These are phyloP conservation scores for Mastigias papua DNA, from an alignment of 30 jellyfish, hydroid and myxozoan species.

Conservation along the genomic window DNA sequence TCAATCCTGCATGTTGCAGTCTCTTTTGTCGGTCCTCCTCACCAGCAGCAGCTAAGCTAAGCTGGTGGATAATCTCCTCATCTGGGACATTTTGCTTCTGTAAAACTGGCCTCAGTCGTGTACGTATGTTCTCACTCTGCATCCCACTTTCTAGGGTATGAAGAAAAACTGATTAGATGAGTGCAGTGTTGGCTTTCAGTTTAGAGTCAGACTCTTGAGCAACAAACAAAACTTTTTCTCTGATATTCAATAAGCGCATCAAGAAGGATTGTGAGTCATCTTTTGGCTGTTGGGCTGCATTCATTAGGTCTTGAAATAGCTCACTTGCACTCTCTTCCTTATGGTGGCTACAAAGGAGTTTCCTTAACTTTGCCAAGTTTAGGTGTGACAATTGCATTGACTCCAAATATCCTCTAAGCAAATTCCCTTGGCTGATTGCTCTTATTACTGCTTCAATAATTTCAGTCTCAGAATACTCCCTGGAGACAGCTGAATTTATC, in stretches of 20 bases:
- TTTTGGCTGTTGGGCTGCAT: constrained; percentile 40
- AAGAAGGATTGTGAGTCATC: constrained; percentile 24
- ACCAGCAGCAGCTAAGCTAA: constrained; percentile 15
- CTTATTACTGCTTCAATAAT: too few species aligned
- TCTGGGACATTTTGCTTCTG: not conserved
- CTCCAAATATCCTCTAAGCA: constrained; percentile 23
- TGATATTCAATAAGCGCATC: constrained; percentile 21
- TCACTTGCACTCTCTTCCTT: constrained; percentile 22
- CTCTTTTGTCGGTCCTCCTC: constrained; percentile 45
- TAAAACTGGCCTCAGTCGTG: not conserved
- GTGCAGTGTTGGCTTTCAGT: not conserved
- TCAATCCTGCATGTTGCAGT: too few species aligned
- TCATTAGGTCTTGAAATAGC: constrained; percentile 20
- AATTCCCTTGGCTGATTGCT: too few species aligned
- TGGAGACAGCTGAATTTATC: too few species aligned
- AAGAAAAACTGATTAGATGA: not conserved
- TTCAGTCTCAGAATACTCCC: too few species aligned
- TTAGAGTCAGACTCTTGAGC: constrained; percentile 35
- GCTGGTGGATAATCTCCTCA: constrained; percentile 34
- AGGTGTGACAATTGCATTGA: constrained; percentile 15
- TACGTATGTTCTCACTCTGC: not conserved
- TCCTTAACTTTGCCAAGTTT: constrained; percentile 28
- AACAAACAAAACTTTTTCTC: constrained; percentile 31
- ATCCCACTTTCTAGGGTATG: not conserved
- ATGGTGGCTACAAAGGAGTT: constrained; percentile 28